Conservation (phyloP, 92 coral and sea anemone genomes). For the Porites cylindrica region DNA sequence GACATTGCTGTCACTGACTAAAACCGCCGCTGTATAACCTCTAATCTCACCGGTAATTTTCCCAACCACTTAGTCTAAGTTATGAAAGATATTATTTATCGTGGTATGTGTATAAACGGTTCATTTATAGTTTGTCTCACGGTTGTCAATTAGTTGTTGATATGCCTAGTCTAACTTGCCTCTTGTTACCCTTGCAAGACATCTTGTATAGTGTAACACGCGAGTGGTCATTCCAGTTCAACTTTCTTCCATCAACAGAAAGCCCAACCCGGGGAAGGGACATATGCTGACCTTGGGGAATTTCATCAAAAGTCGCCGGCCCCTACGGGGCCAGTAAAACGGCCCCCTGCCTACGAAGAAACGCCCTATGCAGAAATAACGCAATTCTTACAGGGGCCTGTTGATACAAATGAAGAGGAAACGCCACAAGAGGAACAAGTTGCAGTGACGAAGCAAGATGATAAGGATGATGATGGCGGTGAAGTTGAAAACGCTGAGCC, state of each 20-base stretch:
- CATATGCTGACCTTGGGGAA: conserved; percentile 46
- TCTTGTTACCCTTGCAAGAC: neutral
- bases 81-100: no score
- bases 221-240: conserved; percentile 25
- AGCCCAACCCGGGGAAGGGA: conserved; percentile 54
- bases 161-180: neutral
- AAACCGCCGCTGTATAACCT: no score
- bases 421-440: neutral
- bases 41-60: no score
- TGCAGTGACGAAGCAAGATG: neutral
- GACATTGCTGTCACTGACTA: neutral
- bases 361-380: conserved; percentile 47
- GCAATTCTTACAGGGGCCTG: conserved; percentile 26
- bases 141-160: neutral
- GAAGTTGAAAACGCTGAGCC: neutral
- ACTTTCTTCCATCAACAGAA: conserved; percentile 50
- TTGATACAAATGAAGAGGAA: conserved; percentile 4
- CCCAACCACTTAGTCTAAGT: no score
- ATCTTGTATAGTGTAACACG: neutral
- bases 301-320: conserved; percentile 21
- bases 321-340: conserved; percentile 10
- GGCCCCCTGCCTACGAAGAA: conserved; percentile 28
- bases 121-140: neutral
- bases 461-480: neutral
- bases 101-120: no score